Conservation (phyloP, 2,888 invertebrate genomes). For the Yponomeuta evonymella region DNA sequence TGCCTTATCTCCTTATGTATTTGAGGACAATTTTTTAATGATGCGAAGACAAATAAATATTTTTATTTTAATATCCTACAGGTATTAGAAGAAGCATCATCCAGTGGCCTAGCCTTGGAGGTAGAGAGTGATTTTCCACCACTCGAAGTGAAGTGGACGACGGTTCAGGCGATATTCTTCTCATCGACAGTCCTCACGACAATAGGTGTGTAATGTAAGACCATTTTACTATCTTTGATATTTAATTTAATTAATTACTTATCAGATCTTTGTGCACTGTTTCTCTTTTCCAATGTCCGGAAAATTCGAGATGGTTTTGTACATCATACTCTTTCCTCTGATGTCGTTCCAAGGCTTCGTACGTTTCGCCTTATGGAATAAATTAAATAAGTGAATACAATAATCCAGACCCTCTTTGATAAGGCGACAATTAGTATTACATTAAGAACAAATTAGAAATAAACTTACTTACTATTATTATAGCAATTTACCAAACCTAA, state of each 20-base stretch:
- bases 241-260: background rate
- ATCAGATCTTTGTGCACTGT: background rate
- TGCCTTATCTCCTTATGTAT: no score
- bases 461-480: no score
- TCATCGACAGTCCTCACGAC: constrained; percentile 94
- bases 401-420: no score
- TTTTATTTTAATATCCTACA: constrained; percentile 28
- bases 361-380: no score
- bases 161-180: constrained; percentile 90
- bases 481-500: no score
- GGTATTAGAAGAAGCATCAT: constrained; percentile 83
- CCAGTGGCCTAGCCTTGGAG: constrained; percentile 78
- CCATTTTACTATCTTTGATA: constrained; percentile 30
- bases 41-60: background rate
- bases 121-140: constrained; percentile 73
- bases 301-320: no score
- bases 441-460: no score
- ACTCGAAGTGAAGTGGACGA: constrained; percentile 82
- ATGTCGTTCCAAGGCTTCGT: no score
- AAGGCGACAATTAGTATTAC: no score
- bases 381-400: no score
- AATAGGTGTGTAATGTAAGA: constrained; percentile 83
- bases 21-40: no score
- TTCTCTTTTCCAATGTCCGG: background rate
- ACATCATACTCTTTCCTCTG: background rate